Evolutionary conservation across 2,888 invertebrate species (phyloP), one percentile per base, ranked within the genome.

Genomic region (Drosophila prolongata): DNA sequence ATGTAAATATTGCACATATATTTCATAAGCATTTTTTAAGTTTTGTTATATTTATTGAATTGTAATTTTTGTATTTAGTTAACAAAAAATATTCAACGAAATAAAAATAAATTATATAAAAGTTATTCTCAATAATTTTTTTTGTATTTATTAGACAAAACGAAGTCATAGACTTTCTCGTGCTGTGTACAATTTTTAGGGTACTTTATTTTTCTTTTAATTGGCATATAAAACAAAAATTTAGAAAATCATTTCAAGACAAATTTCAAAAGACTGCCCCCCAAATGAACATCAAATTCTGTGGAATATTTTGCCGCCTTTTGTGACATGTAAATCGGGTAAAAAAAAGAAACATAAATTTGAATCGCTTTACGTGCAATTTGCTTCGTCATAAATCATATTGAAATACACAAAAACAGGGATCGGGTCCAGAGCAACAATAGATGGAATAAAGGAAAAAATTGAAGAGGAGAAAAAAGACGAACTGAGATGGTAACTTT

Each of bases 351-450:
- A 49, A 16, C 27, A 35, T 43, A 60, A 61, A 61, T 67, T 65
- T 56, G 79, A 71, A 78, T 70, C 50, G 62, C 67, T 77, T 75
- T 78, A 81, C 73, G 81, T 78, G 75, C 87, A 84, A 84, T 84
- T 84, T 84, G 84, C 81, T 70, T 69, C 78, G 78, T 78, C 84
- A 76, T 84, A 84, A 84, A 84, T 84, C 84, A 87, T 74, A 84
- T 81, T 84, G 84, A 78, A 81, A 78, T 76, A 70, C 71, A 75
- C 60, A 75, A 56, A 65, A 65, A 71, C 35, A 16, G 10, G 11
- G 14, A 34, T 14, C 34, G 37, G 19, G 57, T 30, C 16, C 57
- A 38, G 16, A 47, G 75, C 79, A 73, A 80, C 77, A 79, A 82
- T 72, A 69, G 73, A 46, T 24, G 55, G 44, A 54, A 54, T 37